Base-by-base conservation (phyloP, 2,888 invertebrate species). In the Synanthedon myopaeformis region DNA sequence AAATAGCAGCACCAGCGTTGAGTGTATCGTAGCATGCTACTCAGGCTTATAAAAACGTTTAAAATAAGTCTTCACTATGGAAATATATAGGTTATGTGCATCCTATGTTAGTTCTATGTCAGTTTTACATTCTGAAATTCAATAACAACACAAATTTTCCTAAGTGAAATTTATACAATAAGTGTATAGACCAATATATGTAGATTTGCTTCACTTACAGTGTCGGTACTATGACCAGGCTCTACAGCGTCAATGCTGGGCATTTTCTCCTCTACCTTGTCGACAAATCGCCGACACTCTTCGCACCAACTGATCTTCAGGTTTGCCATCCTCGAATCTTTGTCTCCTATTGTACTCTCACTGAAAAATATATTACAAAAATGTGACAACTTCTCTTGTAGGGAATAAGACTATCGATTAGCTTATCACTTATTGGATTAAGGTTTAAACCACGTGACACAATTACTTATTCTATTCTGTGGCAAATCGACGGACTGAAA, bases 271-370 rank as follows among this genome's bases (percentile, higher is more conserved):
- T 89, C 89, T 10, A 89, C 70, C 55, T 71, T 72, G 59, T 67
- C 62, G 54, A 86, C 77, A 45, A 85, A 82, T 41, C 62, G 66
- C 65, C 85, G 82, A 74, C 90, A 90, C 61, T 84, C 81, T 51
- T 66, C 68, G 62, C 90, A 90, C 89, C 89, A 89, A 4, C 85
- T 79, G 65, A 83, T 74, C 59, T 73, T 72, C 57, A 82, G 65
- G 61, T 72, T 70, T 12, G 62, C 54, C 17, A 62, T 55, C 1
- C 59, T 64, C 0, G 67, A 64, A 1, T 72, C 74, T 42, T 65
- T 69, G 10, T 28, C 62, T 10, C 53, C 59, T 10, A 66, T 2
- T 0, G 65, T 57, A 52, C 67, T 66, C 57, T 75, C 77, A 5
- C 78, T 76, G 65, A 12, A 14, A 41, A n/a, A 49, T 17, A n/a